These are phyloP conservation scores for Enhydra lutris DNA, from an alignment of 2,113 vertebrate species.

Conservation along the genomic window DNA sequence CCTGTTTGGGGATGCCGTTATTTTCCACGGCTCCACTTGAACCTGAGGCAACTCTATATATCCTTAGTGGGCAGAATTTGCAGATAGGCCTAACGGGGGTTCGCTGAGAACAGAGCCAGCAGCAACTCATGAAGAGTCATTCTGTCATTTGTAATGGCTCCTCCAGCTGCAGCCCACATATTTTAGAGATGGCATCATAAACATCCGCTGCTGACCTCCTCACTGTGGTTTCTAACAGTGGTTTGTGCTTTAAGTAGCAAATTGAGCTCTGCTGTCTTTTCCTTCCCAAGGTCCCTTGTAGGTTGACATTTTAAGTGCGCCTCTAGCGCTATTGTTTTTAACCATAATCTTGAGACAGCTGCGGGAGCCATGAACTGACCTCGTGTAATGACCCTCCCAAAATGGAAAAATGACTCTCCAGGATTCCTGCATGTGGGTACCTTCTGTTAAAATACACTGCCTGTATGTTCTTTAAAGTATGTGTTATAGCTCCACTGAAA, in stretches of 20 bases:
- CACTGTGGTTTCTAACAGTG: not conserved
- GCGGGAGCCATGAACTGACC: not conserved
- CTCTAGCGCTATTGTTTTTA: not conserved
- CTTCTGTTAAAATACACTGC: not conserved
- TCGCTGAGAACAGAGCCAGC: not conserved
- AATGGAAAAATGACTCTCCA: conserved; percentile 11
- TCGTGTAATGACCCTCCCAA: not conserved
- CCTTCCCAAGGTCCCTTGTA: not conserved
- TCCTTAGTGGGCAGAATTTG: not conserved
- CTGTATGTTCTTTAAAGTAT: conserved; percentile 7
- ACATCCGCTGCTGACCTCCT: not conserved
- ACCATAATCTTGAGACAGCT: not conserved
- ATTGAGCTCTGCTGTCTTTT: not conserved
- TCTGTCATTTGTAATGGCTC: not conserved
- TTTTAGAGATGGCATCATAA: not conserved
- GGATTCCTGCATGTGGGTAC: not conserved
- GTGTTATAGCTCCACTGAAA: not conserved
- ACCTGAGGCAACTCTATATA: not conserved
- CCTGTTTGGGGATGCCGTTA: not conserved
- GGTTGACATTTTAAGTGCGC: not conserved
- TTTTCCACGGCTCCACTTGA: not conserved
- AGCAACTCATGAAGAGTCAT: not conserved
- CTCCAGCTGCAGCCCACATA: not conserved
- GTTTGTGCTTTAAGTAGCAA: conserved; percentile 1
- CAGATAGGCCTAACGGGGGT: not conserved